Evolutionary conservation across 2,888 invertebrate genomes (phyloP).

Genomic region (Ametastegia equiseti): DNA sequence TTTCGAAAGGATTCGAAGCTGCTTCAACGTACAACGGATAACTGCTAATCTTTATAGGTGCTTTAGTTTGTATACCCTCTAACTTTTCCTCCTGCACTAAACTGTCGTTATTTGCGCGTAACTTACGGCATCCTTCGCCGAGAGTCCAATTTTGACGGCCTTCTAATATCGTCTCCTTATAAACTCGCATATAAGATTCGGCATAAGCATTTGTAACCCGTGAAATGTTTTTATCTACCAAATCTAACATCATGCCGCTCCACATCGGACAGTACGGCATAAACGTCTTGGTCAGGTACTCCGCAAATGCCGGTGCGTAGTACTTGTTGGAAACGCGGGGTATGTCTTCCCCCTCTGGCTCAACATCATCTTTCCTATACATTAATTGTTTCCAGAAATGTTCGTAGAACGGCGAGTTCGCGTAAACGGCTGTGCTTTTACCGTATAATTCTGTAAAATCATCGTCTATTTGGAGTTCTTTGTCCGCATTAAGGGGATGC

Average conservation of each 20-base stretch:
- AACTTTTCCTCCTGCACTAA: not conserved
- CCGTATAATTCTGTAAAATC: no score
- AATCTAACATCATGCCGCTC: not conserved
- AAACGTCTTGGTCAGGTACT: not conserved
- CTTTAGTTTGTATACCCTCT: not conserved
- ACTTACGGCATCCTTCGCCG: not conserved
- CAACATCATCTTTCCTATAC: no score
- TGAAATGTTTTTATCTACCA: conserved; percentile 25
- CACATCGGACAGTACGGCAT: conserved; percentile 3
- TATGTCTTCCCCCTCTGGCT: no score
- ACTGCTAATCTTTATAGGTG: not conserved
- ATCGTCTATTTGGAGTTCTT: no score
- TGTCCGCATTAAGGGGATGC: no score
- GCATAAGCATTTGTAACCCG: conserved; percentile 41
- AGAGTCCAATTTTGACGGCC: not conserved
- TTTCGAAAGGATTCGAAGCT: not conserved
- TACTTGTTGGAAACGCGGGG: not conserved
- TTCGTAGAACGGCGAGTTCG: no score
- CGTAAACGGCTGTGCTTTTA: no score
- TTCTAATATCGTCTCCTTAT: conserved; percentile 11
- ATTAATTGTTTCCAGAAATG: no score
- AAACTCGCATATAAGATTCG: conserved; percentile 12
- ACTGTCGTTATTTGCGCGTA: not conserved
- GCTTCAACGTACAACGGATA: not conserved
- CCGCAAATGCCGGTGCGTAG: not conserved